phyloP scores from a whole-genome alignment of 2,113 vertebrate species.

The Cyanoderma ruficeps region DNA sequence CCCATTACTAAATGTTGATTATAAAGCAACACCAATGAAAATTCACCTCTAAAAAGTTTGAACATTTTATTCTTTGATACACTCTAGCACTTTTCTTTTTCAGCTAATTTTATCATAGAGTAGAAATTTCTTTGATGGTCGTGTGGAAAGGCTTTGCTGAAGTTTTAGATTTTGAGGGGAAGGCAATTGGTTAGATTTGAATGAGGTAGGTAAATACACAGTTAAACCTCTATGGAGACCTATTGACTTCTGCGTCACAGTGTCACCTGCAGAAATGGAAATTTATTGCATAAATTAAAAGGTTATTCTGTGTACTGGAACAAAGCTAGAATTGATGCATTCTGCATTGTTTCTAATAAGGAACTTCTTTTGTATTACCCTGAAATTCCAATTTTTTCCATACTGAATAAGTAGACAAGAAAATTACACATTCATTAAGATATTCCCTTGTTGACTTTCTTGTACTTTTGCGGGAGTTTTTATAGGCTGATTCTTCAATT shows the following conservation, averaged over 20 bases:
- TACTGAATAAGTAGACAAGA: background rate
- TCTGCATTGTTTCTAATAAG: background rate
- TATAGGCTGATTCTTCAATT: background rate
- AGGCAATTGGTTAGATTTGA: background rate
- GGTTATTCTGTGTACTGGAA: background rate
- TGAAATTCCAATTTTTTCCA: background rate
- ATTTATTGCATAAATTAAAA: background rate
- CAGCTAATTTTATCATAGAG: background rate
- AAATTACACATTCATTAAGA: background rate
- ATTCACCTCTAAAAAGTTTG: background rate
- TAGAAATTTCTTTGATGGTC: background rate
- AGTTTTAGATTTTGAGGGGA: background rate
- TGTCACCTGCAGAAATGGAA: background rate
- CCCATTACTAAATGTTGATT: background rate
- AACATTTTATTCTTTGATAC: background rate
- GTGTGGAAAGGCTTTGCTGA: background rate
- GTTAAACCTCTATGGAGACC: background rate
- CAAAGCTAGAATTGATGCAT: background rate
- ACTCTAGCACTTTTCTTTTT: background rate
- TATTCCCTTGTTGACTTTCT: background rate
- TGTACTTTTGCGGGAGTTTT: background rate
- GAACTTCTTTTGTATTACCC: background rate
- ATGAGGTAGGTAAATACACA: background rate
- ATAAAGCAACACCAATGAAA: background rate
- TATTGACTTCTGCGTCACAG: background rate